Conservation (phyloP, 1,140 invertebrate genomes). For the Drosophila albomicans region DNA sequence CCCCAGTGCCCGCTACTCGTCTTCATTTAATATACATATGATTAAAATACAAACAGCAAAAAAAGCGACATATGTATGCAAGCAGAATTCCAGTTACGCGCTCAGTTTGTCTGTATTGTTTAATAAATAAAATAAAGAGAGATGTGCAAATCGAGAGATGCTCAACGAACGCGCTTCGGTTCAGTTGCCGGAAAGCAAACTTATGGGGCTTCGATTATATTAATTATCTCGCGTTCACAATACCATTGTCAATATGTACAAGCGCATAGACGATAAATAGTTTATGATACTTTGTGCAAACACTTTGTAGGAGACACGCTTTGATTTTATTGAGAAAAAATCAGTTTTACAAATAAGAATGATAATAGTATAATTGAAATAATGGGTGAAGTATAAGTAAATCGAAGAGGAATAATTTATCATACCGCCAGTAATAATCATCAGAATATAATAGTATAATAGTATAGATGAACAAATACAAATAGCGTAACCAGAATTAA, state of each 20-base stretch:
- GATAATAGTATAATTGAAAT: too few relatives aligned
- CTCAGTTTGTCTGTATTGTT: neutral
- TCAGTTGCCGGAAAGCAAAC: neutral
- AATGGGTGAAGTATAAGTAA: too few relatives aligned
- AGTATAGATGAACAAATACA: too few relatives aligned
- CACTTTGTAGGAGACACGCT: too few relatives aligned
- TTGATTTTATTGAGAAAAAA: too few relatives aligned
- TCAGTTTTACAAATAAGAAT: too few relatives aligned
- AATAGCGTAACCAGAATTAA: too few relatives aligned
- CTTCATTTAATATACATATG: slow-evolving; percentile 50
- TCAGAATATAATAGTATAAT: too few relatives aligned
- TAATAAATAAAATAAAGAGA: slow-evolving; percentile 23
- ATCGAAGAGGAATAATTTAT: too few relatives aligned
- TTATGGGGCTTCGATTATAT: neutral
- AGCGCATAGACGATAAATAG: too few relatives aligned
- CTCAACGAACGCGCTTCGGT: neutral
- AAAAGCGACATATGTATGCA: slow-evolving; percentile 27
- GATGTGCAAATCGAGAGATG: slow-evolving; percentile 6
- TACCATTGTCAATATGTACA: neutral
- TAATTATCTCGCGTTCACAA: neutral
- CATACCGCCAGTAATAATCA: too few relatives aligned
- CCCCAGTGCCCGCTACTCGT: slow-evolving; percentile 8
- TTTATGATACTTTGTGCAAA: too few relatives aligned
- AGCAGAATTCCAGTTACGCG: slow-evolving; percentile 28
- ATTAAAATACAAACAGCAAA: slow-evolving; percentile 31